These are phyloP conservation scores for Dasysyrphus tricinctus DNA, from an alignment of 2,888 invertebrate genomes.

Conservation along the genomic window DNA sequence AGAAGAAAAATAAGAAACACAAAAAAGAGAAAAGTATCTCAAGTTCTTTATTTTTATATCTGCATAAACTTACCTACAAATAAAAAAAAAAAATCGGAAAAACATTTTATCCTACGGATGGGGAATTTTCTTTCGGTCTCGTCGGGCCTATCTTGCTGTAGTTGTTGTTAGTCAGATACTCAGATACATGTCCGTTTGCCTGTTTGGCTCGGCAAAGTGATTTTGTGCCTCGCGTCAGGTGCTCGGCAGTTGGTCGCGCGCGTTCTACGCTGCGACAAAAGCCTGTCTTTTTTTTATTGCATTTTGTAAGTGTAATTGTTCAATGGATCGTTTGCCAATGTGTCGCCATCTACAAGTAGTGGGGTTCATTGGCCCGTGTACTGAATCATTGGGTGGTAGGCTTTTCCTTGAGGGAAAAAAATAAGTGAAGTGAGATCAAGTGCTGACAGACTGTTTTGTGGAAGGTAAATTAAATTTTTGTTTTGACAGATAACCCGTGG, in stretches of 20 bases:
- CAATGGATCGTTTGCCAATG: conserved; percentile 58
- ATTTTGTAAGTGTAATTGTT: conserved; percentile 60
- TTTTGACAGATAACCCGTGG: conserved; percentile 30
- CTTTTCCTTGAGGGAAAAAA: conserved; percentile 27
- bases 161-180: conserved; percentile 50
- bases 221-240: conserved; percentile 66
- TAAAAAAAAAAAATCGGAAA: conserved; percentile 32
- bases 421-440: conserved; percentile 38
- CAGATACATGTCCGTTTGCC: conserved; percentile 45
- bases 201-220: conserved; percentile 67
- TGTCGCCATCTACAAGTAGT: conserved; percentile 53
- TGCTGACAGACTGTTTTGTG: conserved; percentile 44
- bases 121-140: conserved; percentile 35
- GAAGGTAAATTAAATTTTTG: conserved; percentile 51
- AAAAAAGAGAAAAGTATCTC: conserved; percentile 18
- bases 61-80: conserved; percentile 5
- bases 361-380: conserved; percentile 65
- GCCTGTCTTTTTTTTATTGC: conserved; percentile 32
- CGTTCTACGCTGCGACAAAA: conserved; percentile 53
- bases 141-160: conserved; percentile 55
- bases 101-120: conserved; percentile 30
- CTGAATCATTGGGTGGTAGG: conserved; percentile 51
- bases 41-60: conserved; percentile 13
- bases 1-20: conserved; percentile 4
- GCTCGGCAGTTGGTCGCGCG: conserved; percentile 70